phyloP scores from a whole-genome alignment of 2,797 vertebrate species.

The Xiphorhynchus erythropygius region DNA sequence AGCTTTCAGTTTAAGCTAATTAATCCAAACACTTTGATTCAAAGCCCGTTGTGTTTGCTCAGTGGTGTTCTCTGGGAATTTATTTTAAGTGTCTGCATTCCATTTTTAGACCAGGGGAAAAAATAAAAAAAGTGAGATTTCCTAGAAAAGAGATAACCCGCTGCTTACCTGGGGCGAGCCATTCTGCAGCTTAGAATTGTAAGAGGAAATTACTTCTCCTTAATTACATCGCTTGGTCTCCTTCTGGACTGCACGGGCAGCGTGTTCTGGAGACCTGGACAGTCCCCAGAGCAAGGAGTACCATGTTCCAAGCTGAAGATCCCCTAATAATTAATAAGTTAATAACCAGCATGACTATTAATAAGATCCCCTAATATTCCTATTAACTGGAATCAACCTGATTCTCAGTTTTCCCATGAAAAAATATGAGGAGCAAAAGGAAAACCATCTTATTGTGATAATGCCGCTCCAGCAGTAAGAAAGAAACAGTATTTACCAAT shows the following conservation, averaged over 20 bases:
- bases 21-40: constrained; percentile 60
- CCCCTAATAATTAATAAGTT: background rate
- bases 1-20: constrained; percentile 61
- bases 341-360: too few species aligned
- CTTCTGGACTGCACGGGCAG: background rate
- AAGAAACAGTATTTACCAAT: background rate
- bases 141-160: constrained; percentile 15
- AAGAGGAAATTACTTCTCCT: background rate
- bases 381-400: background rate
- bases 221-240: background rate
- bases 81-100: constrained; percentile 41
- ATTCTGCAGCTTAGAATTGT: background rate
- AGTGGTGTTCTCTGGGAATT: constrained; percentile 41
- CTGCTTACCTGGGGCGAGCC: background rate
- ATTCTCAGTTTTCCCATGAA: background rate
- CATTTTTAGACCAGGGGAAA: background rate
- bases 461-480: background rate
- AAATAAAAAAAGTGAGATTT: background rate
- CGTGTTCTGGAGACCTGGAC: background rate
- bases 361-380: too few species aligned
- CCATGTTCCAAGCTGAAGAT: background rate
- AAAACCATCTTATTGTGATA: background rate
- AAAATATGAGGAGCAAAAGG: background rate
- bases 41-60: constrained; percentile 44
- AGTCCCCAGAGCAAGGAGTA: background rate